Base-by-base conservation (phyloP, 2,888 invertebrate species). In the Nephrotoma guestfalica region DNA sequence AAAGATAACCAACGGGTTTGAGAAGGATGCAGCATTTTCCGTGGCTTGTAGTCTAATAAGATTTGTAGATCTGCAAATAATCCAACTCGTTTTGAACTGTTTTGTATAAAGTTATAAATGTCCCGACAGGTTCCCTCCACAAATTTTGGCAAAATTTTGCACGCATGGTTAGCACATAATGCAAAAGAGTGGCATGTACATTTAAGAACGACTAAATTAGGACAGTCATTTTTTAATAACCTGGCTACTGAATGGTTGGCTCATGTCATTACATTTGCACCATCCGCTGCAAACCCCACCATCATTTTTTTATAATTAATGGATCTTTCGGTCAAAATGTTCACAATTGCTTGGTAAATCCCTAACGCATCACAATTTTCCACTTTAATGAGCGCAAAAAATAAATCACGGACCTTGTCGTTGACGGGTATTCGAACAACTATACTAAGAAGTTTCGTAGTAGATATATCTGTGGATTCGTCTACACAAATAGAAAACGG, bases 1-100 rank as follows among this genome's bases (percentile, higher is more conserved):
- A 86, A 85, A 45, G 86, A 86, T 45, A 86, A 83, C 86, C 86
- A 86, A 43, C 86, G 84, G 18, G 86, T 86, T 51, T 86, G 84
- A 18, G 86, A 85, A 9, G 86, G 85, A 71, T 86, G 86, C 51
- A 86, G 41, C 15, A 71, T 71, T 71, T 71, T 71, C 15, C 30
- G 15, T 7, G 71, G 71, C 30, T 30, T 71, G 15, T 71, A 71
- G 15, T 71, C 71, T 71, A n/a, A n/a, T n/a, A n/a, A n/a, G n/a
- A n/a, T n/a, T n/a, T n/a, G n/a, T n/a, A 71, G 18, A 83, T 42
- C 13, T 42, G 83, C 6, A 43, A 84, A 83, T 18, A 45, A 18
- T 43, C 84, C 30, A 30, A 71, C 9, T 15, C 71, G 15, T 30
- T 71, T 71, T 71, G 71, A 18, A 9, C 71, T 41, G 45, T 85